These are phyloP conservation scores for Pseudonaja textilis DNA, from an alignment of 2,113 vertebrate genomes.

Conservation along the genomic window DNA sequence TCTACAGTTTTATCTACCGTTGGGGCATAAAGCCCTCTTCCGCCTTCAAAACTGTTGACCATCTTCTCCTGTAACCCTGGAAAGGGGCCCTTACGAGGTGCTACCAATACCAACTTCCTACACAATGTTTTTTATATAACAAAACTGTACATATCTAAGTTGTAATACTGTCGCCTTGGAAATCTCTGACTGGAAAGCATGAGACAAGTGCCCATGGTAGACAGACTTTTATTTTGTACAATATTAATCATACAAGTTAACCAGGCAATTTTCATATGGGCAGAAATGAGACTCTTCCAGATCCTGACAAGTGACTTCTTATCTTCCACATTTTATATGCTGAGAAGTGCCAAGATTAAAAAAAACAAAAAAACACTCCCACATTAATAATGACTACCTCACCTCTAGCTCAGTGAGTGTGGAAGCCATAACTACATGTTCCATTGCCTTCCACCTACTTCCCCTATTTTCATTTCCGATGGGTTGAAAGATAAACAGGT, in stretches of 20 bases:
- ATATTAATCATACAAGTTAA: background rate
- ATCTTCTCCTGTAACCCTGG: too few species aligned
- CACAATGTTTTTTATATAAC: background rate
- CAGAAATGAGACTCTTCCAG: background rate
- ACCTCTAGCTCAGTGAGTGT: background rate
- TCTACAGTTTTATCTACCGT: too few species aligned
- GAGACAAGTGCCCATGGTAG: background rate
- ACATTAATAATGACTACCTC: background rate
- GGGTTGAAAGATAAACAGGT: conserved; percentile 5
- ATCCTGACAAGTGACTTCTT: background rate
- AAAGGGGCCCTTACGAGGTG: too few species aligned
- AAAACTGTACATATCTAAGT: background rate
- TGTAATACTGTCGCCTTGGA: background rate
- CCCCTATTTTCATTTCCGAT: background rate
- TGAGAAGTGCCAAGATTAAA: background rate
- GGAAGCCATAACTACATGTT: background rate
- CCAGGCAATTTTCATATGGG: background rate
- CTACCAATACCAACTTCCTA: too few species aligned
- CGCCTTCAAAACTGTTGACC: too few species aligned
- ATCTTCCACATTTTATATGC: background rate
- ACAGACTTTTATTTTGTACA: background rate
- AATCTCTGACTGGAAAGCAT: background rate
- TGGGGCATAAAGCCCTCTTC: too few species aligned
- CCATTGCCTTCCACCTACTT: background rate
- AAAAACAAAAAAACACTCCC: background rate